phyloP scores from a whole-genome alignment of 2,797 vertebrate species.

The Siniperca undulata region DNA sequence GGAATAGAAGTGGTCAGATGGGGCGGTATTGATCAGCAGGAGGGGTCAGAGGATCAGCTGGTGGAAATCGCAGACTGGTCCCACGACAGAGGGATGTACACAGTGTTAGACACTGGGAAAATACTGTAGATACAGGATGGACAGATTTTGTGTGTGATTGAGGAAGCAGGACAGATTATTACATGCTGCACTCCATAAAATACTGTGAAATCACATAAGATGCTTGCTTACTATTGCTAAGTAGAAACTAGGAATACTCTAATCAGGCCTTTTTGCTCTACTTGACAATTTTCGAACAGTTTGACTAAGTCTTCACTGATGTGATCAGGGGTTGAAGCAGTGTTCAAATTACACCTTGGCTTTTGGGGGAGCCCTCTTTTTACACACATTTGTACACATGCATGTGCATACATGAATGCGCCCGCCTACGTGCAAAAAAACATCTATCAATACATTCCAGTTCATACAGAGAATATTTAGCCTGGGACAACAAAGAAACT shows the following conservation, averaged over 20 bases:
- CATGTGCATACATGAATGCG: too few species aligned
- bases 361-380: too few species aligned
- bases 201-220: neutral
- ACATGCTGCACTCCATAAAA: neutral
- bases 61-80: conserved; percentile 28
- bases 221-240: neutral
- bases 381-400: too few species aligned
- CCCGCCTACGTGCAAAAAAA: too few species aligned
- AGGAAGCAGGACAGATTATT: neutral
- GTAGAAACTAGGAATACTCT: neutral
- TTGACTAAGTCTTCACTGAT: neutral
- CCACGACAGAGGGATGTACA: conserved; percentile 43
- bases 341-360: too few species aligned
- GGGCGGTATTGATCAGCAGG: conserved; percentile 75
- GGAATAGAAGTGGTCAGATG: conserved; percentile 79
- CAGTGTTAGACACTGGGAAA: conserved; percentile 22
- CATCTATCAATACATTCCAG: too few species aligned
- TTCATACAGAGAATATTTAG: too few species aligned
- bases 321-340: neutral
- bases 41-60: conserved; percentile 63
- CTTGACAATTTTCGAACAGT: neutral
- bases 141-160: neutral
- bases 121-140: neutral
- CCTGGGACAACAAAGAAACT: too few species aligned
- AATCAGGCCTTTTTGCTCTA: neutral